Evolutionary conservation across 92 coral and sea anemone genomes (phyloP).

Genomic region (Umimayanthus chanpuru): DNA sequence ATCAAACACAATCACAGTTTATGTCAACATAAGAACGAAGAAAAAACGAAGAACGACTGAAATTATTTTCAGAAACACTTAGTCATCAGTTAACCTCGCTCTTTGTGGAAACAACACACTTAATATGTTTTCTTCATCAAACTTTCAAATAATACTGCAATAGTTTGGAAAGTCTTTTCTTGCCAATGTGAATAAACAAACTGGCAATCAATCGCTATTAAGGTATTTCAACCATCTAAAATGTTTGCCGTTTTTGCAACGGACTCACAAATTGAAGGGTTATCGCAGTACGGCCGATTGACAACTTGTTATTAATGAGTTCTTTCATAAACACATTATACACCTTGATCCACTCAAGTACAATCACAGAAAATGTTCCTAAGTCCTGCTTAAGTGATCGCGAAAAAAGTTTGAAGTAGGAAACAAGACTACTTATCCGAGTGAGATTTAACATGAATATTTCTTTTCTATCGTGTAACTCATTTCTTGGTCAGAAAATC

Average conservation of each 20-base stretch:
- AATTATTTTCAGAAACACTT: background rate
- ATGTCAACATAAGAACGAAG: background rate
- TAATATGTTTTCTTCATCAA: conserved; percentile 6
- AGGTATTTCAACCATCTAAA: conserved; percentile 16
- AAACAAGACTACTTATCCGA: background rate
- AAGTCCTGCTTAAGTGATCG: background rate
- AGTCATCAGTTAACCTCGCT: background rate
- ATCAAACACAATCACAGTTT: too few relatives aligned
- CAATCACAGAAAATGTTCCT: conserved; percentile 15
- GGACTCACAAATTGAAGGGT: background rate
- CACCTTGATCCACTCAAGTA: background rate
- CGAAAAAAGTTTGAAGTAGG: background rate
- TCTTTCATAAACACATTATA: conserved; percentile 21
- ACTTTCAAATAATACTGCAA: background rate
- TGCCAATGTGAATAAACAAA: conserved; percentile 23
- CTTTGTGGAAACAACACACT: background rate
- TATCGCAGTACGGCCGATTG: conserved; percentile 9
- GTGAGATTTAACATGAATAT: background rate
- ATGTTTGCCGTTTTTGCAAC: background rate
- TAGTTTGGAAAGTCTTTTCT: background rate
- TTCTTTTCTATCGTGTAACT: background rate
- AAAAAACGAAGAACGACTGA: background rate
- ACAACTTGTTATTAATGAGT: conserved; percentile 16
- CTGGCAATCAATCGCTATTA: background rate
- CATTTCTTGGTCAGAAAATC: background rate